Evolutionary conservation across 2,797 vertebrate species (phyloP).

Genomic region (Crypturellus tataupa): DNA sequence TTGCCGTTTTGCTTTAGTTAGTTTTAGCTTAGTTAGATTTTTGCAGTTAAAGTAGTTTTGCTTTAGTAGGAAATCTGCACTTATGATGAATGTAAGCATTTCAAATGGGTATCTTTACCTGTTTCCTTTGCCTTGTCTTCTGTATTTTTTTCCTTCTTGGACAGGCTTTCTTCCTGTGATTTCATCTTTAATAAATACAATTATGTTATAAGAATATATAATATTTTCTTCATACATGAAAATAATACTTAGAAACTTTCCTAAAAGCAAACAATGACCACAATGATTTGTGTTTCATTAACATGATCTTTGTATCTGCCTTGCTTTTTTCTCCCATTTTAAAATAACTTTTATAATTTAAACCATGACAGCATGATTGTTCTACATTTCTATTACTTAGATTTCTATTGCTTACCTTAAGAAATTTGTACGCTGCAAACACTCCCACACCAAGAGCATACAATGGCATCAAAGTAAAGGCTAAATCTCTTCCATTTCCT

Average conservation of each 20-base stretch:
- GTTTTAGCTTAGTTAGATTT: too few species aligned
- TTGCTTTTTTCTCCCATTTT: not conserved
- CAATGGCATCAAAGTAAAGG: constrained; percentile 92
- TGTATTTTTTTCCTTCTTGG: constrained; percentile 81
- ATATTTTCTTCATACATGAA: not conserved
- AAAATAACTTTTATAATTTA: not conserved
- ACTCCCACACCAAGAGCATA: constrained; percentile 91
- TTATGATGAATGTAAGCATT: not conserved
- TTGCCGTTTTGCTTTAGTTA: too few species aligned
- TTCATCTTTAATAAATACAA: constrained; percentile 84
- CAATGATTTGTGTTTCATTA: not conserved
- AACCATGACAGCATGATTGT: not conserved
- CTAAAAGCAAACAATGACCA: not conserved
- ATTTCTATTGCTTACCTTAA: constrained; percentile 83
- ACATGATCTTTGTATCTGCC: not conserved
- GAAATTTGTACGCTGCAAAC: constrained; percentile 92
- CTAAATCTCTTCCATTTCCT: constrained; percentile 87
- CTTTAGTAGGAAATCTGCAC: not conserved
- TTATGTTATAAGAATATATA: not conserved
- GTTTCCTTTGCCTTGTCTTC: constrained; percentile 88
- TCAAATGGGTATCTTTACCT: constrained; percentile 73
- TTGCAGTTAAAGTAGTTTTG: too few species aligned
- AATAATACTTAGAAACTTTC: not conserved
- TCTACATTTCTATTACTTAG: too few species aligned
- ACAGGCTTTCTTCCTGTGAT: constrained; percentile 81